Evolutionary conservation across 2,113 vertebrate species (phyloP), one percentile per base, ranked within the genome.

Genomic region (Dendropsophus ebraccatus): DNA sequence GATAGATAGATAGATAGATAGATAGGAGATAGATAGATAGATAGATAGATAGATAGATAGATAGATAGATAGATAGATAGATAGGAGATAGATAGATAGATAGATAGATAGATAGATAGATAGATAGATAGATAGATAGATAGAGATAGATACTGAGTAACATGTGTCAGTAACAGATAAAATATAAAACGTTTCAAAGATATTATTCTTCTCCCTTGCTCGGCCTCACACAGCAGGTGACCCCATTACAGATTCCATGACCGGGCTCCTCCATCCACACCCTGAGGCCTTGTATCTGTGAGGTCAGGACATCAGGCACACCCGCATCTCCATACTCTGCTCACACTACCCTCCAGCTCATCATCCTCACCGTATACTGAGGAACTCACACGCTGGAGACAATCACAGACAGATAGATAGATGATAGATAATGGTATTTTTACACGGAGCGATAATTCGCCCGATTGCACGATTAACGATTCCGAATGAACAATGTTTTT

Each of bases 241-340:
- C 13, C 0, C 0, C 17, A 32, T n/a, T n/a, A 28, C 17, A 23
- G n/a, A 23, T 70, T 49, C 47, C 13, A 1, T 28, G 83, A 16
- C 30, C 2, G 45, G 25, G 60, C 60, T 52, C 10, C n/a, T 52
- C 47, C 30, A 8, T 9, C 62, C 62, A 45, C 2, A 16, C 5
- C 35, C 54, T 45, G 77, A 11, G 60, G 14, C 37, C 62, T 56
- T 16, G 12, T 13, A 60, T 54, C 73, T 1, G 8, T 77, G 86
- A 21, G 10, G 45, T 50, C 6, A 19, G 13, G 4, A 52, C 21
- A 14, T 80, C 32, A 17, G 49, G 2, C 28, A 23, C 35, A 7
- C 30, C 62, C 88, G 87, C 13, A 56, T 73, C 65, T 37, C 11
- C 9, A 32, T 28, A 47, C n/a, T 60, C 32, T 62, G 32, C 37